Evolutionary conservation across 1,140 invertebrate genomes (phyloP), one percentile per base, ranked within the genome.

Genomic region (Pemphigus obesinymphae): DNA sequence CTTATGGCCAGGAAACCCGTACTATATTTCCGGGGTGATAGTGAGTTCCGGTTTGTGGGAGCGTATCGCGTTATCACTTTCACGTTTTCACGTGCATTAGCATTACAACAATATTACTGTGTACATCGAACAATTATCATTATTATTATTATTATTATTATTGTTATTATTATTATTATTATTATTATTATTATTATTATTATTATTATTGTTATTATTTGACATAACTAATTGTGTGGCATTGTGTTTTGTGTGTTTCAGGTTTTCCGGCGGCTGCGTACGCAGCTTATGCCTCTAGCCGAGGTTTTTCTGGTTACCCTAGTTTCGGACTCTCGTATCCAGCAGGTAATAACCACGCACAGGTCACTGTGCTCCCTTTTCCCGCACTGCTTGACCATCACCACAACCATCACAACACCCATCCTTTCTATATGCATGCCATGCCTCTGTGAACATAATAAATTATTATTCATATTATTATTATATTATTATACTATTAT

Each of bases 261-360:
- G 95, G 94, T 91, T 96, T 96, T 89, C 94, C 94, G 89, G 94
- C 95, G 88, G 93, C 93, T 86, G 94, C 94, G 86, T 96, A 96
- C 89, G 94, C 94, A 88, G 94, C 95, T 87, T 96, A 96, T 89
- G 94, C 95, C 89, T 94, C 95, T 87, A 94, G 95, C 89, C 93
- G 95, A 89, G 93, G 95, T 86, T 97, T 96, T 90, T 95, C 94
- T 89, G 94, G 95, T 89, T 96, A 96, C 91, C 95, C 95, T 91
- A 95, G 95, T 92, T 96, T 96, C 90, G 95, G 95, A 91, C 94
- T 96, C 89, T 95, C 95, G 87, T 96, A 96, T 82, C 94, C 95
- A 87, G 93, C 95, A 96, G 95, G 95, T 96, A 96, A 95, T 88
- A 82, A 82, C 75, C 76, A 80, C 55, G 50, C 76, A 61, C 76